Percentiles rank a stretch among this genome's conserved stretches.
These are phyloP conservation scores for Himantopus leucocephalus DNA, from an alignment of 2,113 vertebrate species.

Conservation along the genomic window DNA sequence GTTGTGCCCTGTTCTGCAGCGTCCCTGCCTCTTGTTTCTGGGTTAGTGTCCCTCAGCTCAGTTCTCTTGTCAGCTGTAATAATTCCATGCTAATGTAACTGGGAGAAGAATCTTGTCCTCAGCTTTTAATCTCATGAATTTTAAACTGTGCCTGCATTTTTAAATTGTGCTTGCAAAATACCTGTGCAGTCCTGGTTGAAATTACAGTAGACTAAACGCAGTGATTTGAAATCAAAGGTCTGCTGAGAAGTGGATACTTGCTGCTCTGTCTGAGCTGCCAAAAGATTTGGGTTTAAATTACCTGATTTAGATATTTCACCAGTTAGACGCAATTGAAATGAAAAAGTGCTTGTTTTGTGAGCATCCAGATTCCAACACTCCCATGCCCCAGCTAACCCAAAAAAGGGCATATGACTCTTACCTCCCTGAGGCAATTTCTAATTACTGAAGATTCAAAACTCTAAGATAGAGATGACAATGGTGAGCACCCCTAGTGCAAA, in stretches of 20 bases:
- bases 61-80: background rate
- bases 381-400: background rate
- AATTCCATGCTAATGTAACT: background rate
- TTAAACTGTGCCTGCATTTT: background rate
- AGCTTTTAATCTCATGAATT: background rate
- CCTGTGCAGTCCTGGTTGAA: background rate
- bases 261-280: constrained; percentile 39
- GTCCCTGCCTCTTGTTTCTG: background rate
- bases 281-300: constrained; percentile 40
- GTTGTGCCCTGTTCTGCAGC: background rate
- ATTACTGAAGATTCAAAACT: background rate
- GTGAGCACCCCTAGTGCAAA: background rate
- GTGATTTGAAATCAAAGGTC: constrained; percentile 15
- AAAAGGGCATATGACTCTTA: background rate
- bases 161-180: background rate
- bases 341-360: constrained; percentile 31
- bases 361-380: background rate
- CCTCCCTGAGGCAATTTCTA: background rate
- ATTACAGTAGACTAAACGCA: constrained; percentile 29
- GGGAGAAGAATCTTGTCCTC: background rate
- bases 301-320: constrained; percentile 22
- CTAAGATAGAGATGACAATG: background rate
- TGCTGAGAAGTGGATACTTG: constrained; percentile 3
- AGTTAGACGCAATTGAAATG: constrained; percentile 33
- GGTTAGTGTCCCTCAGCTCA: background rate